Evolutionary conservation across 1,140 invertebrate species (phyloP).

Genomic region (Paracyclopina nana): DNA sequence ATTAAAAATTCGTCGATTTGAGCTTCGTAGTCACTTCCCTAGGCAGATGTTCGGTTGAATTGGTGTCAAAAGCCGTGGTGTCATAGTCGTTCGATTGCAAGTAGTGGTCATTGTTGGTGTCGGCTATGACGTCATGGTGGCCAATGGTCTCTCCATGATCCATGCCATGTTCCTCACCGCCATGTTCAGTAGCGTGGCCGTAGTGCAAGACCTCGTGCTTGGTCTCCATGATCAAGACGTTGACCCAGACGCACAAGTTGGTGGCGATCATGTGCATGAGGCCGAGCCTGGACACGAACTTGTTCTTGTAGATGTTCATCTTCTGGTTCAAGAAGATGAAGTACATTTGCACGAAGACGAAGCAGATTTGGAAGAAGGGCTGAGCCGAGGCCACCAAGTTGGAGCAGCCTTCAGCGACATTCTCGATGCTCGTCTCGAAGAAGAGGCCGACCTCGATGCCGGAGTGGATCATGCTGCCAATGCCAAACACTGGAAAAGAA

Average conservation of each 20-base stretch:
- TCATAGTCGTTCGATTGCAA: too few relatives aligned
- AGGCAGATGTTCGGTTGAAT: too few relatives aligned
- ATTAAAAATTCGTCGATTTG: too few relatives aligned
- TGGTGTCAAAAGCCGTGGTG: too few relatives aligned
- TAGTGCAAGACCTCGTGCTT: slow-evolving; percentile 65
- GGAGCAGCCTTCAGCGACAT: slow-evolving; percentile 60
- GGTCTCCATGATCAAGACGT: slow-evolving; percentile 75
- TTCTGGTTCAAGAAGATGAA: slow-evolving; percentile 87
- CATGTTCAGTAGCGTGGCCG: slow-evolving; percentile 18
- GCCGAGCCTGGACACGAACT: slow-evolving; percentile 63
- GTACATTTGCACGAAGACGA: slow-evolving; percentile 88
- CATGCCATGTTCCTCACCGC: not conserved
- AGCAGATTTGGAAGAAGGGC: slow-evolving; percentile 65
- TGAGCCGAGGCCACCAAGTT: slow-evolving; percentile 65
- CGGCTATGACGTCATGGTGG: too few relatives aligned
- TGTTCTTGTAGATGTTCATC: slow-evolving; percentile 71
- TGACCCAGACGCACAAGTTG: slow-evolving; percentile 82
- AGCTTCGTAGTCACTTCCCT: too few relatives aligned
- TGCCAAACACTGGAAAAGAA: slow-evolving; percentile 55
- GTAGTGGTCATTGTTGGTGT: too few relatives aligned
- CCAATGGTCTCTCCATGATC: not conserved
- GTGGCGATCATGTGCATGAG: slow-evolving; percentile 91
- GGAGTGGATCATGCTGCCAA: slow-evolving; percentile 83
- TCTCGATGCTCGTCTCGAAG: slow-evolving; percentile 49
- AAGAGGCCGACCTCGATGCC: slow-evolving; percentile 81